Percentiles rank a stretch among this genome's conserved stretches.
phyloP scores from a whole-genome alignment of 2,113 vertebrate species.

The Paradisaea rubra region DNA sequence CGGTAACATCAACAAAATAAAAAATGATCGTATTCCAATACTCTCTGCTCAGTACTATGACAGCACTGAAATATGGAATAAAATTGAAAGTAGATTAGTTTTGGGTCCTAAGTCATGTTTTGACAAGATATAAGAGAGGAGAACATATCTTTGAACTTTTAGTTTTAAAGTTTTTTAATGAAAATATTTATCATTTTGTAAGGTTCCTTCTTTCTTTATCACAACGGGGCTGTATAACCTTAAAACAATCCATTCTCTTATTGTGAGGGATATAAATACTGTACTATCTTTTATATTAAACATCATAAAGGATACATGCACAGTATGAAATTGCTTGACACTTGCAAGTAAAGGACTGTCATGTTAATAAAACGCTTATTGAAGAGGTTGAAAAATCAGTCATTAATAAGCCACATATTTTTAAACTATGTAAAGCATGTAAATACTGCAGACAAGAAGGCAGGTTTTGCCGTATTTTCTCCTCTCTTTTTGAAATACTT shows the following conservation, averaged over 20 bases:
- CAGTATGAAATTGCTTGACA: conserved; percentile 28
- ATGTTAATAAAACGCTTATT: conserved; percentile 68
- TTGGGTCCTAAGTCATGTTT: conserved; percentile 93
- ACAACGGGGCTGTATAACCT: conserved; percentile 66
- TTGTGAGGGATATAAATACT: conserved; percentile 74
- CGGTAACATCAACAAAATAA: conserved; percentile 93
- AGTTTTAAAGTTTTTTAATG: conserved; percentile 86
- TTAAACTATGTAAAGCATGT: conserved; percentile 70
- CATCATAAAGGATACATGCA: conserved; percentile 59
- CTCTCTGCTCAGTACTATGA: conserved; percentile 83
- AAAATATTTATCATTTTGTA: conserved; percentile 83
- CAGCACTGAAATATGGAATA: conserved; percentile 96
- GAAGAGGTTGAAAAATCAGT: conserved; percentile 64
- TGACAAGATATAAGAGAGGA: conserved; percentile 85
- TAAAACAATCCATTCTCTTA: conserved; percentile 76
- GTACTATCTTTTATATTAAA: conserved; percentile 70
- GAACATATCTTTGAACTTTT: conserved; percentile 78
- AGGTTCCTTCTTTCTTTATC: conserved; percentile 76
- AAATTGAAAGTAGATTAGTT: conserved; percentile 97
- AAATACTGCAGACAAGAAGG: conserved; percentile 57
- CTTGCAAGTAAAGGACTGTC: conserved; percentile 60
- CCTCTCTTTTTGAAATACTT: neutral
- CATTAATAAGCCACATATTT: conserved; percentile 76
- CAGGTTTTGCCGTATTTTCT: conserved; percentile 58
- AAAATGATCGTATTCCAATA: conserved; percentile 87